Percentiles rank a stretch among this genome's conserved stretches.
Conservation (phyloP, 2,113 vertebrate species). For the Lophochroa leadbeateri region DNA sequence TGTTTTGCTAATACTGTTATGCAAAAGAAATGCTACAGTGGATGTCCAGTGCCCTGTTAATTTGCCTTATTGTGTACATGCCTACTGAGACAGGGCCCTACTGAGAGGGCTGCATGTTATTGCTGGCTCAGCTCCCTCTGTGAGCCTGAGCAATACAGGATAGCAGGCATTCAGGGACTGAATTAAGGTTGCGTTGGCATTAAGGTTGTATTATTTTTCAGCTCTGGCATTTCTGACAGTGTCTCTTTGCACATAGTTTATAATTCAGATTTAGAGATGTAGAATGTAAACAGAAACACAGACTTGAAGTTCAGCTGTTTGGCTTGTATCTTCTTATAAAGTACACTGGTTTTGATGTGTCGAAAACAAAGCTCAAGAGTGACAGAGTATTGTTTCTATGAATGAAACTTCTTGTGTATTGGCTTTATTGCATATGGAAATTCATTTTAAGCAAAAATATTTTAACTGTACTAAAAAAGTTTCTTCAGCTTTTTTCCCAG, state of each 20-base stretch:
- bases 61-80: background rate
- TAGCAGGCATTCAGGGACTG: accelerated
- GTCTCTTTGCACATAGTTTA: background rate
- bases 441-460: background rate
- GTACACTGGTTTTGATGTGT: background rate
- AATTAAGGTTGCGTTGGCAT: background rate
- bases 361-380: background rate
- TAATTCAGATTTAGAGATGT: background rate
- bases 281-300: background rate
- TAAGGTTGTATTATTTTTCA: background rate
- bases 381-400: background rate
- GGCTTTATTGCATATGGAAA: background rate
- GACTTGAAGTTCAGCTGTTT: background rate
- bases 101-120: background rate
- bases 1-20: background rate
- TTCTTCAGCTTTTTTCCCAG: background rate
- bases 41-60: background rate
- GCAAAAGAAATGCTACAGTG: background rate
- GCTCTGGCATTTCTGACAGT: background rate
- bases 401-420: background rate
- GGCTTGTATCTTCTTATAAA: background rate
- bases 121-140: background rate
- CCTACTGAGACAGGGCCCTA: background rate
- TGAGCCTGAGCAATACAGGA: background rate
- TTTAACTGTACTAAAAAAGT: background rate